Evolutionary conservation across 2,113 vertebrate genomes (phyloP), one percentile per base, ranked within the genome.

Genomic region (Xyliphius kryptos): DNA sequence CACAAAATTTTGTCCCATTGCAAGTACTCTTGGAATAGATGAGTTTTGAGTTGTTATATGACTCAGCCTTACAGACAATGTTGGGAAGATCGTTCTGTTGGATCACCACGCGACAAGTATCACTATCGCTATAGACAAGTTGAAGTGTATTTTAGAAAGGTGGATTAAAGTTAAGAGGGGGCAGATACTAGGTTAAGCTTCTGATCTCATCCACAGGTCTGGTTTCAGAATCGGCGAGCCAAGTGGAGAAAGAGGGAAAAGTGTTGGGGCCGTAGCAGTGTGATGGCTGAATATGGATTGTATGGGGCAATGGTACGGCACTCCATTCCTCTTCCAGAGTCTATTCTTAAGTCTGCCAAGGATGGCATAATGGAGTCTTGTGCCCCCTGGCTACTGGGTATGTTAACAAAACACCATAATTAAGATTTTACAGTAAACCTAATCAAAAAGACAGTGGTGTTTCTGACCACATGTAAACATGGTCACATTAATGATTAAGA

Each of bases 331-430:
- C 89, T 99, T 79, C 96, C 96, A 0, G 96, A 99, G 77, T 99
- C 95, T 74, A 99, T 99, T 79, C 92, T 99, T 76, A 98, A 97
- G 79, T 98, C 96, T 0, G 96, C 96, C 73, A 99, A 98, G 85
- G 96, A 99, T 0, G 96, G 96, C 81, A 91, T 99, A 83, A 99
- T 99, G 95, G 96, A 99, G 76, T 99, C 96, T 80, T 99, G 96
- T 1, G 96, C 96, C 63, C 96, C 96, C 2, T 99, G 96, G 96
- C 89, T 99, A 59, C 89, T 99, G 62, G 96, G 96, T 99, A 88
- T 91, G 92, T 17, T 21, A 52, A 43, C 9, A 15, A 26, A 47
- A 9, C 21, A 47, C 21, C 8, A 11, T 16, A 32, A 47, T n/a
- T 17, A 22, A n/a, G 16, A 14, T 1, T 10, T 20, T 15, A 6